phyloP scores from a whole-genome alignment of 2,888 invertebrate genomes.

The Catonia carolina region DNA sequence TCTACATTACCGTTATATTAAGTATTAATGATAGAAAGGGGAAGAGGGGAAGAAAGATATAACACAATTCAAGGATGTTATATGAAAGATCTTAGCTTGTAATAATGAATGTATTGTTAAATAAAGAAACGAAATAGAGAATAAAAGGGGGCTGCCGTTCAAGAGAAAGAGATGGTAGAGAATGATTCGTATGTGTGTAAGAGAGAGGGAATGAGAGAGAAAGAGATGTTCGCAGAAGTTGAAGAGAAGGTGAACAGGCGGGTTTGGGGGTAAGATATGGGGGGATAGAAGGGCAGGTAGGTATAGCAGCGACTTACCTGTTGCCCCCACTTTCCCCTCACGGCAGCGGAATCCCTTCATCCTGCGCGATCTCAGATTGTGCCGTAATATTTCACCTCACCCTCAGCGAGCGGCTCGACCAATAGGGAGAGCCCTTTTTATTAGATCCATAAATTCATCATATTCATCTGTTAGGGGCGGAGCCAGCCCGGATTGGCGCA shows the following conservation, averaged over 20 bases:
- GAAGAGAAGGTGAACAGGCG: conserved; percentile 35
- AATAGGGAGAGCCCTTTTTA: conserved; percentile 61
- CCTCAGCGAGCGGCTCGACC: conserved; percentile 47
- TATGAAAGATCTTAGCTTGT: not conserved
- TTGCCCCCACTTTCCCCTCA: conserved; percentile 2
- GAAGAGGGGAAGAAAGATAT: too few relatives aligned
- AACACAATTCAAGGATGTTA: too few relatives aligned
- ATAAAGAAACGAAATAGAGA: not conserved
- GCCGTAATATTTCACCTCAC: conserved; percentile 45
- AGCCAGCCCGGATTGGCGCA: conserved; percentile 39
- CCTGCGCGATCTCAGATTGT: conserved; percentile 27
- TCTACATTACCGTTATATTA: too few relatives aligned
- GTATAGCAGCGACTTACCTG: conserved; percentile 17
- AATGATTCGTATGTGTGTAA: conserved; percentile 34
- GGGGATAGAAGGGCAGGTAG: conserved; percentile 14
- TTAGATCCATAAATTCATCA: conserved; percentile 81
- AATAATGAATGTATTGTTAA: conserved; percentile 12
- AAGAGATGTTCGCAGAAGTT: conserved; percentile 40
- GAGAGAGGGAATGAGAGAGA: conserved; percentile 32
- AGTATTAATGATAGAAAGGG: too few relatives aligned
- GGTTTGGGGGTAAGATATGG: conserved; percentile 12
- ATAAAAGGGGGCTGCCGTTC: not conserved
- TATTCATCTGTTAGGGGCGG: conserved; percentile 51
- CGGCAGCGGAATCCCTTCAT: not conserved
- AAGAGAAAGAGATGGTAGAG: not conserved